Evolutionary conservation across 2,888 invertebrate species (phyloP), one percentile per base, ranked within the genome.

Genomic region (Synergus gifuensis): DNA sequence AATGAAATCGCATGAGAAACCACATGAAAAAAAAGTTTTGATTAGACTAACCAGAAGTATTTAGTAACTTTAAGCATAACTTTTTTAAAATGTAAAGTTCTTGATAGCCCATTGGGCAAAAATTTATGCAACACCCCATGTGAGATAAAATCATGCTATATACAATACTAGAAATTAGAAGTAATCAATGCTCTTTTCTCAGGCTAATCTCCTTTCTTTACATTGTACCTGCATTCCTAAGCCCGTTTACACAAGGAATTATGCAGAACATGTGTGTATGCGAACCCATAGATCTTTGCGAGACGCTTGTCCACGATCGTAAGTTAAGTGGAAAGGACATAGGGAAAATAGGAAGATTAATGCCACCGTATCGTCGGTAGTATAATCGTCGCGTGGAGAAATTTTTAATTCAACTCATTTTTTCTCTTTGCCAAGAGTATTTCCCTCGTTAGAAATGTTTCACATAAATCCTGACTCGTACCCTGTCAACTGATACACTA

Each of bases 401-500:
- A 64, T 64, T 64, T 64, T 42, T 64, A 64, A 64, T 40, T 40
- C 64, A 40, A 40, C 42, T 40, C n/a, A 54, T 7, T 5, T 42
- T 40, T 42, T 64, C 40, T 42, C n/a, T 9, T 42, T 40, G 64
- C n/a, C 36, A 14, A 64, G 40, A n/a, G 36, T 36, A 64, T 40
- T 64, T 64, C 40, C n/a, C 64, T 64, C 40, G 36, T 63, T 63
- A 63, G 63, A 63, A 64, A 64, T n/a, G 36, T 64, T 64, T 42
- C 64, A 64, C 40, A 64, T 64, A 64, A 64, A 64, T 64, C 64
- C 40, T n/a, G 42, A 36, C 42, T 64, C n/a, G 64, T 64, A 42
- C 9, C 9, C 8, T 64, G 64, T 64, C 64, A 63, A 63, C 28
- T 36, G 63, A 14, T 63, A 14, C 63, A 16, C 16, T 63, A 36